phyloP scores from a whole-genome alignment of 2,888 invertebrate species.

The Noctua janthina region DNA sequence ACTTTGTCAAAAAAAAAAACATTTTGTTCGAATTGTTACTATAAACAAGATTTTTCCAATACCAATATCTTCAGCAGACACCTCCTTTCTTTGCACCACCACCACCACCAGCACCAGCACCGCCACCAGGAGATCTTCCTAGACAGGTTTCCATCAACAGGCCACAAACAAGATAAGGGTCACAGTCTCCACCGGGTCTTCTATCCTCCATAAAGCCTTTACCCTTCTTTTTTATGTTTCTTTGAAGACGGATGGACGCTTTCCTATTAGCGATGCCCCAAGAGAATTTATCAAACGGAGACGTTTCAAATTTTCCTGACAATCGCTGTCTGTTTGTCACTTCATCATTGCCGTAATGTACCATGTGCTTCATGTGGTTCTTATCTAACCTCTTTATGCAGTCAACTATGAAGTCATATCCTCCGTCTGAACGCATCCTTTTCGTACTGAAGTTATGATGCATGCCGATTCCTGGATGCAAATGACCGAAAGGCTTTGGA shows the following conservation, averaged over 20 bases:
- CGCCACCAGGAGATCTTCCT: slow-evolving; percentile 68
- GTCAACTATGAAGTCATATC: slow-evolving; percentile 93
- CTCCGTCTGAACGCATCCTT: slow-evolving; percentile 95
- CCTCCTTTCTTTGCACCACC: background rate
- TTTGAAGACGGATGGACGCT: slow-evolving; percentile 97
- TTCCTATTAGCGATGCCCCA: slow-evolving; percentile 97
- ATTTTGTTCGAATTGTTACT: background rate
- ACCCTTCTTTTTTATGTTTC: slow-evolving; percentile 96
- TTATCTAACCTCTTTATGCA: slow-evolving; percentile 97
- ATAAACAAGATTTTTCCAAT: background rate
- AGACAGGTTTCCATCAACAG: slow-evolving; percentile 88
- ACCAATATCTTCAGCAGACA: background rate
- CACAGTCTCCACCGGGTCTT: slow-evolving; percentile 97
- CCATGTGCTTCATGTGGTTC: slow-evolving; percentile 97
- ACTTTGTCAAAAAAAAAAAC: too few relatives aligned
- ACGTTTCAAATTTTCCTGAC: slow-evolving; percentile 98
- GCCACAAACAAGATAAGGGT: slow-evolving; percentile 93
- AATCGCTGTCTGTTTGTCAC: slow-evolving; percentile 97
- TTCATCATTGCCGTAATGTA: slow-evolving; percentile 97
- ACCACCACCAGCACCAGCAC: slow-evolving; percentile 30
- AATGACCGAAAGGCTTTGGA: slow-evolving; percentile 94
- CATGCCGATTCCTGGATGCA: slow-evolving; percentile 96
- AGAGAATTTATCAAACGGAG: slow-evolving; percentile 97
- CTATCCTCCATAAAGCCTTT: slow-evolving; percentile 98
- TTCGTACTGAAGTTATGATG: slow-evolving; percentile 98